phyloP scores from a whole-genome alignment of 2,113 vertebrate species.

The Lophotis ruficrista region DNA sequence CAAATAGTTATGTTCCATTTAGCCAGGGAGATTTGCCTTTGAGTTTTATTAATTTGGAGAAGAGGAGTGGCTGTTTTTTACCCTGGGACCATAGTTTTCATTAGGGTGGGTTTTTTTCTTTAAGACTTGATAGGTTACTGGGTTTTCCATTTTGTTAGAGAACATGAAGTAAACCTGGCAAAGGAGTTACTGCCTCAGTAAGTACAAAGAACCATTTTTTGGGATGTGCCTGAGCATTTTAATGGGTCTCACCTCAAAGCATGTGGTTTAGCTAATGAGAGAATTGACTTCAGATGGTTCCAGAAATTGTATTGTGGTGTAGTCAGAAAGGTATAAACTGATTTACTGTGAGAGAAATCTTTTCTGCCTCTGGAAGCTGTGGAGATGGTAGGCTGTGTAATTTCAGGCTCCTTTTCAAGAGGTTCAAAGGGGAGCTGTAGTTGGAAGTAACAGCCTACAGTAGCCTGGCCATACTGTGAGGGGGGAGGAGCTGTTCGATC shows the following conservation, averaged over 20 bases:
- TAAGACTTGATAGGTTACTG: not conserved
- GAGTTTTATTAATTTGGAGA: not conserved
- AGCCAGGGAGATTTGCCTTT: not conserved
- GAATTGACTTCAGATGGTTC: constrained; percentile 41
- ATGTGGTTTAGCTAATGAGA: not conserved
- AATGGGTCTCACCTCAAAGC: not conserved
- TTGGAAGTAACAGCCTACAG: not conserved
- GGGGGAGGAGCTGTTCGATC: not conserved
- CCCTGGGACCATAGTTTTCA: not conserved
- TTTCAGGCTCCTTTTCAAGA: not conserved
- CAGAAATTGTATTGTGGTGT: constrained; percentile 29
- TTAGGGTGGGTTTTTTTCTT: not conserved
- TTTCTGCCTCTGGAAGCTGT: not conserved
- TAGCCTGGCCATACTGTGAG: not conserved
- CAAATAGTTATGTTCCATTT: not conserved
- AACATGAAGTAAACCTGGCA: not conserved
- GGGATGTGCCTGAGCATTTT: not conserved
- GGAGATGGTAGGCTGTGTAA: not conserved
- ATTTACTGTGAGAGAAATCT: constrained; percentile 35
- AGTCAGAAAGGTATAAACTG: constrained; percentile 29
- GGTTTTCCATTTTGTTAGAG: not conserved
- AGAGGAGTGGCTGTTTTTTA: not conserved
- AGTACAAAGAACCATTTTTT: not conserved
- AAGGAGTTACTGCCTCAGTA: not conserved
- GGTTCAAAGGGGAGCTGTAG: not conserved